Base-by-base conservation (phyloP, 2,888 invertebrate genomes). In the Oligia fasciuncula region DNA sequence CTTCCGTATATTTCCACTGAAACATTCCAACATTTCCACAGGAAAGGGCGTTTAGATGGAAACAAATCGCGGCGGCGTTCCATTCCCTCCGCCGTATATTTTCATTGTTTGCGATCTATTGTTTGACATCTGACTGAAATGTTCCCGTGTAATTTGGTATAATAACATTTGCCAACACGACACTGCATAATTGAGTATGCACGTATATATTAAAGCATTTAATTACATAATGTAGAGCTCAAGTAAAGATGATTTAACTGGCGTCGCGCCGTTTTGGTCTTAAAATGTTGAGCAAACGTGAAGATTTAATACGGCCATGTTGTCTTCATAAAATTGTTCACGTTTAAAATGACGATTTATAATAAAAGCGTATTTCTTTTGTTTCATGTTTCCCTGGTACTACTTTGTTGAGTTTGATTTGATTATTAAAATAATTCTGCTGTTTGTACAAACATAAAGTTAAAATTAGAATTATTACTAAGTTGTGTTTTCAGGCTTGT, bases 101-200 rank as follows among this genome's bases (percentile, higher is more conserved):
- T 87, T 72, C 88, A 88, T 79, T 91, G 88, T 92, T 91, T 91
- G 88, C 90, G 86, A 72, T 86, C 89, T 92, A 93, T 92, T 93
- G 93, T 94, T 93, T 94, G 93, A 93, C 92, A 91, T 90, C 83
- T 87, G 90, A 87, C 89, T 88, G 91, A 91, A 92, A 93, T 90
- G 92, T 92, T 92, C 91, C 86, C 86, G 87, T 91, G 93, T 93
- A 94, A 93, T 94, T 94, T 91, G 85, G 90, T 90, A 91, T 92
- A 93, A 94, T 93, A 94, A 94, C 93, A 93, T 93, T 94, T 93
- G 90, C 90, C 79, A 86, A 91, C 91, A 88, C 89, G 90, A 90
- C 86, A 92, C 90, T 91, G 90, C 91, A 92, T 93, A 93, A 94
- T 93, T 92, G 90, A 90, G 89, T 89, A 91, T 89, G 88, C 90